phyloP scores from a whole-genome alignment of 2,797 vertebrate genomes.

The Gymnopithys bicolor region DNA sequence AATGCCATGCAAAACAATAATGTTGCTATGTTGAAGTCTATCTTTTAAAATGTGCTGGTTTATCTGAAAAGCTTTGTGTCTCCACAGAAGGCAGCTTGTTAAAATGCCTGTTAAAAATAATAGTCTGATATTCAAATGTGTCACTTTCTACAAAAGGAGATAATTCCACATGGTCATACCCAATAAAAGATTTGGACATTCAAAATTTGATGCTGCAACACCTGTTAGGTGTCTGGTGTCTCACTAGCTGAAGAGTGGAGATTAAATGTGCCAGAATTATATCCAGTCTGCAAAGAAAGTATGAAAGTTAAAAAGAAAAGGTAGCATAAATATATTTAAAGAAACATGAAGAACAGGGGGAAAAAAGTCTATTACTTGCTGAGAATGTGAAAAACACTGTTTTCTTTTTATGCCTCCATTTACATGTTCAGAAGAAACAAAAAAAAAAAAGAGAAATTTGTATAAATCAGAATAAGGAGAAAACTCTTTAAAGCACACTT shows the following conservation, averaged over 20 bases:
- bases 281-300: not conserved
- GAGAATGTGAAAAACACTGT: not conserved
- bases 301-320: not conserved
- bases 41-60: not conserved
- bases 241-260: not conserved
- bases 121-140: not conserved
- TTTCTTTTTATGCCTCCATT: not conserved
- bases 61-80: not conserved
- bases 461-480: not conserved
- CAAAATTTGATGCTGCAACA: not conserved
- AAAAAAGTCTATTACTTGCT: not conserved
- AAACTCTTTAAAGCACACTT: not conserved
- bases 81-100: not conserved
- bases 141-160: not conserved
- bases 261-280: not conserved
- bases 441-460: not conserved
- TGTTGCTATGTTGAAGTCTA: not conserved
- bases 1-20: not conserved
- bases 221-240: not conserved
- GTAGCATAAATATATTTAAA: not conserved
- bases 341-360: not conserved
- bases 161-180: not conserved
- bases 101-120: not conserved
- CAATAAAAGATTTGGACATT: not conserved
- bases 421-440: not conserved